Percentiles rank a stretch among this genome's conserved stretches.
phyloP scores from a whole-genome alignment of 2,113 vertebrate species.

The Archilochus colubris region DNA sequence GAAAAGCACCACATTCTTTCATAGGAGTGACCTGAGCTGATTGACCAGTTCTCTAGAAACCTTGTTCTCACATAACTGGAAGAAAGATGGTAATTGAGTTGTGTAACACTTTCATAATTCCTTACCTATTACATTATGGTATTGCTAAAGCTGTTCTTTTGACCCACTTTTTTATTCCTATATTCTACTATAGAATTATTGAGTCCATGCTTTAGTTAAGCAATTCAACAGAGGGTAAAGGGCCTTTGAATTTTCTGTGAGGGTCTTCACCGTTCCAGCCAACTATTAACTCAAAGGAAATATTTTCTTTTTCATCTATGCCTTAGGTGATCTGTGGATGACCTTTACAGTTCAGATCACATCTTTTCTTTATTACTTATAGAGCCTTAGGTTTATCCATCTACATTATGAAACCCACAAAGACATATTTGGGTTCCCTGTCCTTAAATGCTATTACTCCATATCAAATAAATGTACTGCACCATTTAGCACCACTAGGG shows the following conservation, averaged over 20 bases:
- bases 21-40: not conserved
- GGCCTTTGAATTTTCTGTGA: not conserved
- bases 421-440: conserved; percentile 17
- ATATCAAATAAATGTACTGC: not conserved
- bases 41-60: not conserved
- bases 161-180: not conserved
- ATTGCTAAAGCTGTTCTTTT: not conserved
- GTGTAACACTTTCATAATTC: not conserved
- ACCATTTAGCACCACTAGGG: not conserved
- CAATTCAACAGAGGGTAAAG: not conserved
- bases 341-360: not conserved
- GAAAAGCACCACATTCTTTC: not conserved
- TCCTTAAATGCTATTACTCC: not conserved
- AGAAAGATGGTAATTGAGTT: not conserved
- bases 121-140: not conserved
- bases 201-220: not conserved
- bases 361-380: not conserved
- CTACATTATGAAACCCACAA: conserved; percentile 11
- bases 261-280: not conserved
- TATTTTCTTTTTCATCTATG: not conserved
- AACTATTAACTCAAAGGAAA: conserved; percentile 16
- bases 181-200: not conserved
- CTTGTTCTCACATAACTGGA: not conserved
- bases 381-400: conserved; percentile 26
- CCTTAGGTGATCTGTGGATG: conserved; percentile 6